Base-by-base conservation (phyloP, 2,888 invertebrate species). In the Catocala nupta region DNA sequence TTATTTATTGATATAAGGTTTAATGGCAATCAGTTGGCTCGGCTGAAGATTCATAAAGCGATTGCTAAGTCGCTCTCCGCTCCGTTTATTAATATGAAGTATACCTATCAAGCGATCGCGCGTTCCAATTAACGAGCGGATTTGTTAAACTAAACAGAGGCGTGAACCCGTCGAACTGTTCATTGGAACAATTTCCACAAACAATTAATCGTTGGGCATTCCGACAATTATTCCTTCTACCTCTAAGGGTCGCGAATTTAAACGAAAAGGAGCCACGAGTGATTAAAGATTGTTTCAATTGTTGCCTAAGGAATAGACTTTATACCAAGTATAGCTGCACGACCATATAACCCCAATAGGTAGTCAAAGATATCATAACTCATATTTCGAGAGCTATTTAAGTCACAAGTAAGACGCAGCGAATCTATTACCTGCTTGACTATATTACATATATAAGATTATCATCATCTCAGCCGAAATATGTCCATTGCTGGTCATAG, bases 101-200 rank as follows among this genome's bases (percentile, higher is more conserved):
- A 5, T 12, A 55, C 36, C 45, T 49, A 49, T 51, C 11, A 63
- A 75, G 53, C 77, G 72, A 73, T 73, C 68, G 68, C 69, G 71
- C 69, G 75, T 70, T 73, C 76, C 77, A 82, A 83, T 83, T 83
- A 86, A 80, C 80, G 72, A 79, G 77, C 78, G 80, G 81, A 84
- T 86, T 86, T 85, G 84, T 84, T 83, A 86, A 86, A 86, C 81
- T 83, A 85, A 86, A 86, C 81, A 82, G 79, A 72, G 66, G 71
- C 75, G 70, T 53, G 68, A 73, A 70, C 65, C 63, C 59, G 66
- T 70, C 71, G 77, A 70, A 73, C 71, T 71, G 79, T 77, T 73
- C 76, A 74, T 75, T 70, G 74, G 52, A 74, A 73, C 72, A 70
- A 77, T 77, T 77, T 69, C 70, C 71, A 73, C 77, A 80, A 81